Conservation (phyloP, 1,140 invertebrate genomes). For the Drosophila trapezifrons region DNA sequence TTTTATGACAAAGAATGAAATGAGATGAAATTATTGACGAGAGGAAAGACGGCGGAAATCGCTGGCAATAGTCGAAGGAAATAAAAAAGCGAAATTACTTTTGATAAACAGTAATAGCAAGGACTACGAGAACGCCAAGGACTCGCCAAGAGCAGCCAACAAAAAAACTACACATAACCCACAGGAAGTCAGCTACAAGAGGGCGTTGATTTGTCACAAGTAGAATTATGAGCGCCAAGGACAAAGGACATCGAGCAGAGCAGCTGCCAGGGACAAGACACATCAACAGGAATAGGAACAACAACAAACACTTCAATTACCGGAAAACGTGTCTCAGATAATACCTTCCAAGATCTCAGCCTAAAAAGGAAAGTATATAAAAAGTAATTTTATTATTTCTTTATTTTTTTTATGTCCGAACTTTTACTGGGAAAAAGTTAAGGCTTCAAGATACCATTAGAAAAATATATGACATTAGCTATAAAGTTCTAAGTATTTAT, state of each 20-base stretch:
- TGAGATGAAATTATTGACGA: constrained; percentile 79
- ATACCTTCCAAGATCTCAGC: constrained; percentile 57
- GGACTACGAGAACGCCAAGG: constrained; percentile 22
- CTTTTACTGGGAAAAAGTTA: not conserved
- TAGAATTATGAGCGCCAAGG: constrained; percentile 72
- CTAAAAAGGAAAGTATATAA: constrained; percentile 64
- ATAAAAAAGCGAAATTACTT: constrained; percentile 79
- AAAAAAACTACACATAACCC: constrained; percentile 70
- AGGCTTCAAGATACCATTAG: not conserved
- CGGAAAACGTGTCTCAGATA: constrained; percentile 78
- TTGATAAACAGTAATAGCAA: constrained; percentile 71
- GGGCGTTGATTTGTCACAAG: constrained; percentile 81
- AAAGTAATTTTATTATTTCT: constrained; percentile 75
- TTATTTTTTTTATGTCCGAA: constrained; percentile 44
- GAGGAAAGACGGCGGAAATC: constrained; percentile 71
- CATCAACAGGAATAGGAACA: constrained; percentile 17
- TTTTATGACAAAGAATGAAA: constrained; percentile 81
- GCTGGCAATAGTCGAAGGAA: constrained; percentile 78
- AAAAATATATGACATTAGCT: too few relatives aligned
- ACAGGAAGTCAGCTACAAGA: constrained; percentile 76
- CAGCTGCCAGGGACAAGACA: constrained; percentile 52
- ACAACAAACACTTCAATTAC: constrained; percentile 76
- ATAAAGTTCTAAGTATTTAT: too few relatives aligned
- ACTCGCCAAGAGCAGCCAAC: constrained; percentile 29
- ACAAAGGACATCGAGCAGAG: constrained; percentile 32